Base-by-base conservation (phyloP, 2,888 invertebrate genomes). In the Sinopyrophorus schimmeli region DNA sequence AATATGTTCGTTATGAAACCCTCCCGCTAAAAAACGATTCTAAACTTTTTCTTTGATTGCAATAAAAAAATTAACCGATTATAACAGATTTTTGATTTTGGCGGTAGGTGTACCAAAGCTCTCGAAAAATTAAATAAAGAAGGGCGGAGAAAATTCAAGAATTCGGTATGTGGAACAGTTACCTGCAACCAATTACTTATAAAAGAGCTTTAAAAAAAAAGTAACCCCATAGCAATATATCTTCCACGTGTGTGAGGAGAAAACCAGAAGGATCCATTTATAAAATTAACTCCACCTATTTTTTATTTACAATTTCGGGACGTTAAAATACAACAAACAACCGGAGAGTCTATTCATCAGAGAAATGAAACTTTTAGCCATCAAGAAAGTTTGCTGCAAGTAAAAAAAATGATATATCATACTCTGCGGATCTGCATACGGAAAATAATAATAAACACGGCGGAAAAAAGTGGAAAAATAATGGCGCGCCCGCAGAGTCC, bases 241-340 rank as follows among this genome's bases (percentile, higher is more conserved):
- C 24, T 24, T 24, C 24, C 24, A 24, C 24, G 24, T 24, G 24
- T 24, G 24, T 24, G 24, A 24, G 24, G 3, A 24, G 24, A 24
- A 24, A 9, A 10, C 24, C 7, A 24, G 24, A 10, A 24, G 10
- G 24, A n/a, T 24, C 24, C 24, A 24, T 24, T 24, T 24, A 24
- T 24, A 24, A 24, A 24, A 24, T 24, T 24, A 24, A 24, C 24
- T 24, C 24, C 24, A 3, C 4, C n/a, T 24, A 24, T 24, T 24
- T 24, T 24, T 24, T 24, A 24, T 24, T 24, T 24, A 24, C 24
- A 24, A 24, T 24, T 24, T 24, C n/a, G 24, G n/a, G 24, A 24
- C 24, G 24, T 10, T 24, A n/a, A 24, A 24, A 24, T n/a, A 24
- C 24, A 24, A n/a, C 24, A 24, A n/a, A n/a, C n/a, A n/a, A n/a